Evolutionary conservation across 2,113 vertebrate genomes (phyloP).

Genomic region (Balaeniceps rex): DNA sequence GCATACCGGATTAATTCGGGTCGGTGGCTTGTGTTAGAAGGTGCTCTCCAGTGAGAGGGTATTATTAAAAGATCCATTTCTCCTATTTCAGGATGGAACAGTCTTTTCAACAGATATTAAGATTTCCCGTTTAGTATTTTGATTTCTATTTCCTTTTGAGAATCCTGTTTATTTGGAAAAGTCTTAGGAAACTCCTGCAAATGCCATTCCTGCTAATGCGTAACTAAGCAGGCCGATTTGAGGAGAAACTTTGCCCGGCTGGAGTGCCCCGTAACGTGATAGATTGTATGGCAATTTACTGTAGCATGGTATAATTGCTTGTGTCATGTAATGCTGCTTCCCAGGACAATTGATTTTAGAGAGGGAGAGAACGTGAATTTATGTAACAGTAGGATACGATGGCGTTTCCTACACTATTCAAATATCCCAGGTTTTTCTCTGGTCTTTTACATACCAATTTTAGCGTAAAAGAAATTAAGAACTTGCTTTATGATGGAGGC

Average conservation of each 20-base stretch:
- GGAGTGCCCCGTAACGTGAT: neutral
- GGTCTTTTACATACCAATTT: accelerated
- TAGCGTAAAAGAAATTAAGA: accelerated
- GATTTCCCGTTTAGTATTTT: too few species aligned
- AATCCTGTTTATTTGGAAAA: neutral
- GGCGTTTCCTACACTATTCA: accelerated
- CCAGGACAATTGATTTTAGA: conserved; percentile 50
- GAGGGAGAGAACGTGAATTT: neutral
- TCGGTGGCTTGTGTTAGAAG: neutral
- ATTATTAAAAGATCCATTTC: neutral
- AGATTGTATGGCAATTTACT: neutral
- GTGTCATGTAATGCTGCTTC: neutral
- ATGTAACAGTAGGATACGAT: neutral
- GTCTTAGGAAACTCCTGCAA: neutral
- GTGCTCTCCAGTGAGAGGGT: too few species aligned
- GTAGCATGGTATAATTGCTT: neutral
- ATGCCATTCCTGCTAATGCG: neutral
- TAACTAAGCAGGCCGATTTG: neutral
- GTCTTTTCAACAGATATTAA: neutral
- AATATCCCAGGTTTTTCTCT: neutral
- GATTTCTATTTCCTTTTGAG: neutral
- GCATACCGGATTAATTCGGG: too few species aligned
- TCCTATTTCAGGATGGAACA: neutral
- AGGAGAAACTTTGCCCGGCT: neutral
- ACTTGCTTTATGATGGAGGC: accelerated